These are phyloP conservation scores for Cartodere bifasciata DNA, from an alignment of 2,888 invertebrate genomes.

Conservation along the genomic window DNA sequence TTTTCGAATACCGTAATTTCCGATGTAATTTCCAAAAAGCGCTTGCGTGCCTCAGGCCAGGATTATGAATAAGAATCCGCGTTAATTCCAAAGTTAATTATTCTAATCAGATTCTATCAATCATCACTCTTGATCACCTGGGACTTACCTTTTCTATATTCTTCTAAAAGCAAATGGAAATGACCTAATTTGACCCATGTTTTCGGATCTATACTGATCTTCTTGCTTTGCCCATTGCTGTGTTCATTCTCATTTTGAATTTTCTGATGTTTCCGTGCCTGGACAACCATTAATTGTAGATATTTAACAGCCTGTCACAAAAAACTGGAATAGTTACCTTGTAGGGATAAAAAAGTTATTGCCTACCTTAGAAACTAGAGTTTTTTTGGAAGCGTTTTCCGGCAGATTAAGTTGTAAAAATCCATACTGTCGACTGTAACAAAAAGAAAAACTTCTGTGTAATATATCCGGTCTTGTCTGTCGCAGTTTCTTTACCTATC, in stretches of 20 bases:
- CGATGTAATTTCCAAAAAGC: no score
- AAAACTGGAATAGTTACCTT: slow-evolving; percentile 6
- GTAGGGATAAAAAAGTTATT: slow-evolving; percentile 2
- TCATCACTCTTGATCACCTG: not conserved
- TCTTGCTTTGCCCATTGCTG: slow-evolving; percentile 37
- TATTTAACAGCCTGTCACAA: slow-evolving; percentile 60
- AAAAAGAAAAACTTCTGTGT: slow-evolving; percentile 9
- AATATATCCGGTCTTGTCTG: slow-evolving; percentile 9
- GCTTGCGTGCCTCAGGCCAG: no score
- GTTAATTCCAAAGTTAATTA: no score
- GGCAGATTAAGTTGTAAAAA: slow-evolving; percentile 69
- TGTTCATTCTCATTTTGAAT: slow-evolving; percentile 28
- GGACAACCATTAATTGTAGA: slow-evolving; percentile 72
- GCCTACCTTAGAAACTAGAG: slow-evolving; percentile 61
- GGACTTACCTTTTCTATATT: slow-evolving; percentile 79
- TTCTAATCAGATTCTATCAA: no score
- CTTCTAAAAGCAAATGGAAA: slow-evolving; percentile 83
- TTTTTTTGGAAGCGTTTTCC: slow-evolving; percentile 70
- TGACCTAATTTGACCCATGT: slow-evolving; percentile 93
- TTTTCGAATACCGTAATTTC: no score
- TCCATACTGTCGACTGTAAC: slow-evolving; percentile 79
- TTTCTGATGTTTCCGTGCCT: slow-evolving; percentile 54
- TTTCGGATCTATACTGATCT: slow-evolving; percentile 72
- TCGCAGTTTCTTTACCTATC: slow-evolving; percentile 52
- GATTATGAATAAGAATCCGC: no score